Conservation (phyloP, 2,113 vertebrate genomes). For the Rhinopomastus cyanomelas region DNA sequence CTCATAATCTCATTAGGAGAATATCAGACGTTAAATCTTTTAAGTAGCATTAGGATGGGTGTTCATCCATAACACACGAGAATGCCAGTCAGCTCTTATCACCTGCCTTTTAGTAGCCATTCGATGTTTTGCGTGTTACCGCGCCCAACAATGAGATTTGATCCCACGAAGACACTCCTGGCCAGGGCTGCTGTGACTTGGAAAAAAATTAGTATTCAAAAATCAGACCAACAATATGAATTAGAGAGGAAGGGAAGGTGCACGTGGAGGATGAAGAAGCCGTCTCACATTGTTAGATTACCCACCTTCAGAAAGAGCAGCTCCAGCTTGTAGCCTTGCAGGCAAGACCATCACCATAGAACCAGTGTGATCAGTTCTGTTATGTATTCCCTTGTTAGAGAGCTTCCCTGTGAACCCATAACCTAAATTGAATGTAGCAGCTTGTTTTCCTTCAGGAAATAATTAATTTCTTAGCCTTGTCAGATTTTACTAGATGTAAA, state of each 20-base stretch:
- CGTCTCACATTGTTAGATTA: neutral
- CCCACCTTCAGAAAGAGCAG: neutral
- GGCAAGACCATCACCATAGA: neutral
- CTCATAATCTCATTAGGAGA: slow-evolving; percentile 82
- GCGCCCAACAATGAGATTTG: slow-evolving; percentile 13
- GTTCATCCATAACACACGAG: slow-evolving; percentile 78
- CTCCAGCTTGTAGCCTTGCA: neutral
- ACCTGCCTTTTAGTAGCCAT: neutral
- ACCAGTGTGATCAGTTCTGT: neutral
- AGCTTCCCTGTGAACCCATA: neutral
- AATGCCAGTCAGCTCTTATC: slow-evolving; percentile 67
- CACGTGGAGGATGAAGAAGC: neutral
- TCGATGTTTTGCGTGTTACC: neutral
- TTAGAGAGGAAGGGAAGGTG: neutral
- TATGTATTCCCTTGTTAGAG: neutral
- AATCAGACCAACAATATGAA: neutral
- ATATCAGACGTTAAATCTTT: slow-evolving; percentile 85
- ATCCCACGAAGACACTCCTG: neutral
- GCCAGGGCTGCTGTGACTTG: neutral
- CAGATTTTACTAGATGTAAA: neutral
- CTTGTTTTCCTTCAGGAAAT: neutral
- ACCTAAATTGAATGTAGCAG: neutral
- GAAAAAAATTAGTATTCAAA: neutral
- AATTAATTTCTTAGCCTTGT: neutral
- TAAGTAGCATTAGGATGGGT: slow-evolving; percentile 78